These are phyloP conservation scores for Netelia virgata DNA, from an alignment of 2,888 invertebrate genomes.

Conservation along the genomic window DNA sequence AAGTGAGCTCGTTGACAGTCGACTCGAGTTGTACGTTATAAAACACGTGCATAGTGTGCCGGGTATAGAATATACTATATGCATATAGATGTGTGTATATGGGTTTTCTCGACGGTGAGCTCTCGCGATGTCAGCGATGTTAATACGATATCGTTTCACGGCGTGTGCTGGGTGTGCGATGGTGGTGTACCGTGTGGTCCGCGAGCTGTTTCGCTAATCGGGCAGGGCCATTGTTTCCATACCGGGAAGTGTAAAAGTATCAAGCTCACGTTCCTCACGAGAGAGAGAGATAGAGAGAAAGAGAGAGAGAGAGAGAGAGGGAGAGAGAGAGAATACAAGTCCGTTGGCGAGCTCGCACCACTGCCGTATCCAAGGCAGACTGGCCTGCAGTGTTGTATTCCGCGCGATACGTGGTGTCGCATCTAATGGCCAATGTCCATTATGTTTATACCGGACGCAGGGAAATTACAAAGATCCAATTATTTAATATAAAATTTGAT, in stretches of 20 bases:
- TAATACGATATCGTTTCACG: constrained; percentile 65
- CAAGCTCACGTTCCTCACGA: constrained; percentile 60
- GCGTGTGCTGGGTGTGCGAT: constrained; percentile 37
- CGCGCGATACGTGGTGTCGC: too few species aligned
- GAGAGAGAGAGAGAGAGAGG: constrained; percentile 43
- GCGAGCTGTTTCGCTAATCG: constrained; percentile 73
- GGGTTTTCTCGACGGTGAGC: constrained; percentile 9
- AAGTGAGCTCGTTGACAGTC: constrained; percentile 12
- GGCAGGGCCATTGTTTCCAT: constrained; percentile 74
- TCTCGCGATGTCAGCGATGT: constrained; percentile 61
- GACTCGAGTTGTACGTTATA: constrained; percentile 20
- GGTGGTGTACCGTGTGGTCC: constrained; percentile 50
- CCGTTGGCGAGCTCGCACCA: constrained; percentile 7
- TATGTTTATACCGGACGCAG: not conserved
- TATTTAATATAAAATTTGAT: not conserved
- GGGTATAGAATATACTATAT: constrained; percentile 7
- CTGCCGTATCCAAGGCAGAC: not conserved
- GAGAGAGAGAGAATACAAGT: constrained; percentile 7
- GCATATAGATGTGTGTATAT: constrained; percentile 33
- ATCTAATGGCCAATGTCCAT: too few species aligned
- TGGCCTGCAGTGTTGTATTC: too few species aligned
- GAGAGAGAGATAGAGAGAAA: constrained; percentile 17
- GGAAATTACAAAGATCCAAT: not conserved
- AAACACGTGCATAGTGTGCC: constrained; percentile 14
- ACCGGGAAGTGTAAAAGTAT: constrained; percentile 72